Conservation (phyloP, 2,113 vertebrate species). For the Scomber scombrus region DNA sequence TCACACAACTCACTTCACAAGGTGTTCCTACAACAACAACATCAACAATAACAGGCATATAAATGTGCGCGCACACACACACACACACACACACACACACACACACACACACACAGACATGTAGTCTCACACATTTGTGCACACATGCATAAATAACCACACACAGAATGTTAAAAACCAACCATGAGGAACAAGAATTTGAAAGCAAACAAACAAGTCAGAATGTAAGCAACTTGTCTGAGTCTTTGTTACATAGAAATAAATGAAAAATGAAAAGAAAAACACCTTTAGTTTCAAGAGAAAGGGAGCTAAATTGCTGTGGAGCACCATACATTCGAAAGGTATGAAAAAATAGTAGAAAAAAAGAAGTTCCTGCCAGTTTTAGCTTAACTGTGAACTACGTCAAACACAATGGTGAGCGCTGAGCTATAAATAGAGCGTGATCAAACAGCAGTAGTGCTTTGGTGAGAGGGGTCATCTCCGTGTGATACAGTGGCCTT, state of each 20-base stretch:
- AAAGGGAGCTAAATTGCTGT: constrained; percentile 64
- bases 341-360: constrained; percentile 31
- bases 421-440: constrained; percentile 86
- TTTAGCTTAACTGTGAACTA: constrained; percentile 81
- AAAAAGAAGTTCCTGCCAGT: constrained; percentile 70
- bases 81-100: constrained; percentile 27
- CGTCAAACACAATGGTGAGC: constrained; percentile 82
- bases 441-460: constrained; percentile 82
- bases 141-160: constrained; percentile 68
- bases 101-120: constrained; percentile 34
- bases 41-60: constrained; percentile 72
- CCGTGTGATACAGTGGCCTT: constrained; percentile 77
- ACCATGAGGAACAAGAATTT: constrained; percentile 71
- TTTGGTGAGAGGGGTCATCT: constrained; percentile 82
- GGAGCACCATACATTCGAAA: constrained; percentile 44
- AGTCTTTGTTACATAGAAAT: constrained; percentile 63
- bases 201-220: constrained; percentile 77
- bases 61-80: constrained; percentile 49
- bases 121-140: constrained; percentile 43
- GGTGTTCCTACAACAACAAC: constrained; percentile 78
- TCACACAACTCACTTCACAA: constrained; percentile 82
- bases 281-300: constrained; percentile 62
- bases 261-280: constrained; percentile 46
- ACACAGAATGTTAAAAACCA: constrained; percentile 69
- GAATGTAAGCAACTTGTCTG: constrained; percentile 73